These are phyloP conservation scores for Eulemur rubriventer DNA, from an alignment of 2,797 vertebrate genomes.

Conservation along the genomic window DNA sequence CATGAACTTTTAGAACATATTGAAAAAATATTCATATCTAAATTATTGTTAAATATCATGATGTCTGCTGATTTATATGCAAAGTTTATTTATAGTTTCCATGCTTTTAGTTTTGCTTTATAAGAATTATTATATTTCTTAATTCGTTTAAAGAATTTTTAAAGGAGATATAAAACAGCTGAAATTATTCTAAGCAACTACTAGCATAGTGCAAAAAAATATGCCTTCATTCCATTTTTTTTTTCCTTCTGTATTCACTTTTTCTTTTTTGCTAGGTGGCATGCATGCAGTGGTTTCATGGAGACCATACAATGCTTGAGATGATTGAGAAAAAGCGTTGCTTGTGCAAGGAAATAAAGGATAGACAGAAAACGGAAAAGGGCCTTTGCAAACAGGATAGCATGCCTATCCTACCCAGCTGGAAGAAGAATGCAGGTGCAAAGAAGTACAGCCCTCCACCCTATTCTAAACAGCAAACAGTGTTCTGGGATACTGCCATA, in stretches of 20 bases:
- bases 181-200: conserved; percentile 4
- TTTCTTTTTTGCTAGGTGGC: conserved; percentile 89
- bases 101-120: background rate
- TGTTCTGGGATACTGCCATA: conserved; percentile 99
- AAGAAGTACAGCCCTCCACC: conserved; percentile 97
- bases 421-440: conserved; percentile 92
- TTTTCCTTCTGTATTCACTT: conserved; percentile 60
- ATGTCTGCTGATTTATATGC: background rate
- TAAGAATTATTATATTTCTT: background rate
- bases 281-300: conserved; percentile 97
- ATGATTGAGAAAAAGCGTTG: conserved; percentile 99
- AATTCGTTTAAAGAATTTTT: background rate
- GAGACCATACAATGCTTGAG: conserved; percentile 98
- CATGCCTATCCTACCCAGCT: conserved; percentile 91
- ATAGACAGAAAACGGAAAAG: conserved; percentile 93
- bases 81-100: background rate
- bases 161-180: background rate
- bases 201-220: background rate
- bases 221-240: conserved; percentile 49
- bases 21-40: background rate
- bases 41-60: background rate
- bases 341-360: conserved; percentile 97
- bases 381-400: conserved; percentile 96
- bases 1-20: background rate
- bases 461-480: conserved; percentile 95